These are phyloP conservation scores for Peromyscus californicus DNA, from an alignment of 2,113 vertebrate genomes.

Conservation along the genomic window DNA sequence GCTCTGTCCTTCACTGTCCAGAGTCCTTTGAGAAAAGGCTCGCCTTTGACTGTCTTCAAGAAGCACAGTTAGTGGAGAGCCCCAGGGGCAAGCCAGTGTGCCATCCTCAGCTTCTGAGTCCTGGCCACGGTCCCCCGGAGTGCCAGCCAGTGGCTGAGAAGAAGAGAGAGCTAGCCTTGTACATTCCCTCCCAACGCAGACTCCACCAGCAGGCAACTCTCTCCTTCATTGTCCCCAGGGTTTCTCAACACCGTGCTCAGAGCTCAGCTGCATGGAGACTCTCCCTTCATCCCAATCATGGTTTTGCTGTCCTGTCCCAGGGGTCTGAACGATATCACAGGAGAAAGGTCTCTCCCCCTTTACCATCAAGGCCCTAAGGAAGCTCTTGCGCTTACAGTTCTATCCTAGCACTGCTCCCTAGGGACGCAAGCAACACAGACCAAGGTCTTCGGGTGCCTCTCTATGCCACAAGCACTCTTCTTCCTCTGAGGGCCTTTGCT, in stretches of 20 bases:
- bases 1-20: background rate
- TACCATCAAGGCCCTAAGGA: background rate
- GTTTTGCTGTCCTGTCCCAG: background rate
- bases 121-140: background rate
- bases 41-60: background rate
- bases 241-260: background rate
- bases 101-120: background rate
- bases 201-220: background rate
- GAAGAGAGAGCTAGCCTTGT: too few species aligned
- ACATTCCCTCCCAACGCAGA: background rate
- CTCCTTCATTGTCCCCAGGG: background rate
- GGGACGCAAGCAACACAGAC: background rate
- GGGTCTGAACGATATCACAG: background rate
- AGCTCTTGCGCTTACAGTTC: background rate
- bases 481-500: background rate
- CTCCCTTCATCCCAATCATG: background rate
- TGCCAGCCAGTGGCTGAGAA: background rate
- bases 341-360: background rate
- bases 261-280: background rate
- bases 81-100: background rate
- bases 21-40: background rate
- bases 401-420: background rate
- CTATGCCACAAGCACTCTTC: background rate
- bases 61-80: background rate
- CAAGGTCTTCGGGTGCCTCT: background rate